Evolutionary conservation across 2,888 invertebrate species (phyloP).

Genomic region (Tetranychus piercei): DNA sequence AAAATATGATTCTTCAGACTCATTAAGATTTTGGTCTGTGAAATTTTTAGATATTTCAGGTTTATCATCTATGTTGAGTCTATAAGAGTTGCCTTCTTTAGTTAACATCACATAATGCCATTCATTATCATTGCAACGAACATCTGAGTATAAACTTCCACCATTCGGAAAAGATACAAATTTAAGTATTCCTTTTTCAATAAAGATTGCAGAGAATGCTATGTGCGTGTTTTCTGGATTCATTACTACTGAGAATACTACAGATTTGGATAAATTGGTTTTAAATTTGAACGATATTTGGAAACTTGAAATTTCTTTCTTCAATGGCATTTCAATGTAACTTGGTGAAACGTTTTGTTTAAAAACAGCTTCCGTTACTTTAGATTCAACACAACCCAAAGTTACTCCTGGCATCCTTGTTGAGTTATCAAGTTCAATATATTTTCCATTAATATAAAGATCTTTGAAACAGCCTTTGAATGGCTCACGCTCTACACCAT

Average conservation of each 20-base stretch:
- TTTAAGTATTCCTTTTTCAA: conserved; percentile 39
- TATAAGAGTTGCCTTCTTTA: conserved; percentile 47
- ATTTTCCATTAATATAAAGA: conserved; percentile 51
- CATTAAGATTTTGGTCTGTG: conserved; percentile 35
- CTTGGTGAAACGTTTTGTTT: conserved; percentile 41
- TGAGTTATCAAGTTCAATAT: not conserved
- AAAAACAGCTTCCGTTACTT: conserved; percentile 34
- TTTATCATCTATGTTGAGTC: conserved; percentile 66
- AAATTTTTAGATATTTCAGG: conserved; percentile 39
- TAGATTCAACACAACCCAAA: conserved; percentile 53
- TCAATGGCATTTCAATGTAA: conserved; percentile 45
- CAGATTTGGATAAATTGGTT: conserved; percentile 53
- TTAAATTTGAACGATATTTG: conserved; percentile 74
- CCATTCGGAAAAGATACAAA: conserved; percentile 50
- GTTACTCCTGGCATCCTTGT: not conserved
- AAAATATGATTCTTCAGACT: conserved; percentile 49
- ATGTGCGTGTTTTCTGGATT: conserved; percentile 43
- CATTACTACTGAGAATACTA: conserved; percentile 58
- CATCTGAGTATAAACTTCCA: conserved; percentile 36
- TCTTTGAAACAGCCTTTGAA: conserved; percentile 86
- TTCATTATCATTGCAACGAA: conserved; percentile 62
- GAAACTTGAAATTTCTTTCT: conserved; percentile 36
- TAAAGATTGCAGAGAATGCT: conserved; percentile 44
- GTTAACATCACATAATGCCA: conserved; percentile 85
- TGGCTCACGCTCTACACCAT: conserved; percentile 24